phyloP scores from a whole-genome alignment of 2,113 vertebrate genomes.

The Poicephalus gulielmi region DNA sequence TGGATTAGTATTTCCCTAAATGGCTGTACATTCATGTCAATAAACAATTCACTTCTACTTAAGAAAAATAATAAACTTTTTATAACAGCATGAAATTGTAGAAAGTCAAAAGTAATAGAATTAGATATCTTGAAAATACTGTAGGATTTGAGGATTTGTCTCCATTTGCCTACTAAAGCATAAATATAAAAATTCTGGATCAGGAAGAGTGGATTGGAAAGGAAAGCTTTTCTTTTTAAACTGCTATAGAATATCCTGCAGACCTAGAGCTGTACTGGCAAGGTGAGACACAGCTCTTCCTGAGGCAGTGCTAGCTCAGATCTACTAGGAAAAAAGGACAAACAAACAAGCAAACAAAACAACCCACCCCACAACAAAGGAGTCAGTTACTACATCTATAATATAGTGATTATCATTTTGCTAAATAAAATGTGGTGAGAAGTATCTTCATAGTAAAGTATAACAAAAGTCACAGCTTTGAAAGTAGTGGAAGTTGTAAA shows the following conservation, averaged over 20 bases:
- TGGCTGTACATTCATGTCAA: not conserved
- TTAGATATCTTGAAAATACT: not conserved
- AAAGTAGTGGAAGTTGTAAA: not conserved
- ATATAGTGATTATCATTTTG: not conserved
- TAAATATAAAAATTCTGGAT: not conserved
- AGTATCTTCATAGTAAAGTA: not conserved
- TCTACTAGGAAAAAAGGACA: not conserved
- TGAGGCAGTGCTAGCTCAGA: not conserved
- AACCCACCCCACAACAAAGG: not conserved
- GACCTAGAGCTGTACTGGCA: not conserved
- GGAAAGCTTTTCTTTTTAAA: not conserved
- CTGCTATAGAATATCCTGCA: not conserved
- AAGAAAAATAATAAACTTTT: constrained; percentile 35
- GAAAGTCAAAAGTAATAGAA: not conserved
- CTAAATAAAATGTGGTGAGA: not conserved
- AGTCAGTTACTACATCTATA: not conserved
- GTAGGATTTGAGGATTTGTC: constrained; percentile 33
- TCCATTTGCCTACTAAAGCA: not conserved
- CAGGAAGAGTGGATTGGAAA: not conserved
- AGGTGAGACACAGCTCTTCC: not conserved
- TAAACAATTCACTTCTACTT: constrained; percentile 31
- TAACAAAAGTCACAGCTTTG: not conserved
- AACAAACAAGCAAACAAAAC: not conserved
- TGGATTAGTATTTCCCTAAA: constrained; percentile 10
- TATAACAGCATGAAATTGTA: not conserved